Base-by-base conservation (phyloP, 2,888 invertebrate species). In the Masnerella sp. region DNA sequence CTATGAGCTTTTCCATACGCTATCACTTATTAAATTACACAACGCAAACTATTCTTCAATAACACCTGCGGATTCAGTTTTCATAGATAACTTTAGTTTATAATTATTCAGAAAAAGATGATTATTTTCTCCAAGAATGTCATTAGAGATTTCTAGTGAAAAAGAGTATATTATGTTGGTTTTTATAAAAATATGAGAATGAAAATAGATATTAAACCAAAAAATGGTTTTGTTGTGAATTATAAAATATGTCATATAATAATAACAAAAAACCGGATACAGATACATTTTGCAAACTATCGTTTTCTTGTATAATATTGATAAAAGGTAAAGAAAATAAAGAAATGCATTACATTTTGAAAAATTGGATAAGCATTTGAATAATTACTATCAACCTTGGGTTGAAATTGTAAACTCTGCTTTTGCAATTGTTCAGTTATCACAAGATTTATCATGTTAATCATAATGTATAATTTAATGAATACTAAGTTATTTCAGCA, bases 1-100 rank as follows among this genome's bases (percentile, higher is more conserved):
- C 34, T 51, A n/a, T 40, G 76, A 68, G 77, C 75, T 68, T 80
- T 78, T 61, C 61, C 71, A 76, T 61, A 45, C 58, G 30, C 30
- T 42, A 51, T 70, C 51, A 34, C 28, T 38, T 42, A 67, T 71
- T 59, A 43, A 18, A 56, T 67, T 58, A 38, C 45, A 51, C 40
- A 51, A 49, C 14, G 18, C 47, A n/a, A n/a, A n/a, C n/a, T n/a
- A n/a, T n/a, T n/a, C n/a, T n/a, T n/a, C n/a, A n/a, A n/a, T n/a
- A n/a, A n/a, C n/a, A n/a, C n/a, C n/a, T n/a, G n/a, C n/a, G n/a
- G n/a, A n/a, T n/a, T n/a, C n/a, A n/a, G 34, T 17, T 49, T 18
- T 17, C 11, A 11, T 25, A 11, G 11, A 3, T n/a, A n/a, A 17
- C 12, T 12, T 18, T 17, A 12, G 7, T n/a, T 52, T 38, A 5